These are phyloP conservation scores for Pelobates cultripes DNA, from an alignment of 2,797 vertebrate species.

Conservation along the genomic window DNA sequence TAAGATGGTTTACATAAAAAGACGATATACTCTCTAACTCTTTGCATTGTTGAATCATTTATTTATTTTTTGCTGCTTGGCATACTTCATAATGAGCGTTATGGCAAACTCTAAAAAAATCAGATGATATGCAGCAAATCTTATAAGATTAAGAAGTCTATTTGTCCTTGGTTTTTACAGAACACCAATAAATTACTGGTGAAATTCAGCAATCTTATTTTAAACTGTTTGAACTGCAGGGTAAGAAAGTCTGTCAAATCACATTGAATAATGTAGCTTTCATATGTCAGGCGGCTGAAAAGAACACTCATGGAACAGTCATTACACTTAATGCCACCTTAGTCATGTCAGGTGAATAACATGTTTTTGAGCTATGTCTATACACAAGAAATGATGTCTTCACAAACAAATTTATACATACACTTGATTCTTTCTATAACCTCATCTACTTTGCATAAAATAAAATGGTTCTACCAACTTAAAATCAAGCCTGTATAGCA, in stretches of 20 bases:
- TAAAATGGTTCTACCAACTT: background rate
- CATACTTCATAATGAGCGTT: background rate
- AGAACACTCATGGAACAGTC: background rate
- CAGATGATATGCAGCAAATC: background rate
- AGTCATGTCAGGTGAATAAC: background rate
- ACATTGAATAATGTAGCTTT: background rate
- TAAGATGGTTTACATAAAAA: background rate
- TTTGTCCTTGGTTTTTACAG: background rate
- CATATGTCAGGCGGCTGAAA: background rate
- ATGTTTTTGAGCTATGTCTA: background rate
- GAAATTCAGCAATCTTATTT: background rate
- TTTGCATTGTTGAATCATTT: background rate
- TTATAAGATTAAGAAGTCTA: background rate
- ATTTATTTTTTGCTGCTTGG: background rate
- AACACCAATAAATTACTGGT: background rate
- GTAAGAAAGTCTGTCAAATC: background rate
- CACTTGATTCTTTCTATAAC: background rate
- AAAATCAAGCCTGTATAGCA: background rate
- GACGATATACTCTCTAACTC: background rate
- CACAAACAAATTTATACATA: background rate
- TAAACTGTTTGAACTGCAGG: conserved; percentile 2
- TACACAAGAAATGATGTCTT: background rate
- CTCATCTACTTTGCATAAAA: background rate
- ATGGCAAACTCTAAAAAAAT: background rate
- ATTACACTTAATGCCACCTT: background rate